phyloP scores from a whole-genome alignment of 2,113 vertebrate genomes.

The Ctenomys sociabilis region DNA sequence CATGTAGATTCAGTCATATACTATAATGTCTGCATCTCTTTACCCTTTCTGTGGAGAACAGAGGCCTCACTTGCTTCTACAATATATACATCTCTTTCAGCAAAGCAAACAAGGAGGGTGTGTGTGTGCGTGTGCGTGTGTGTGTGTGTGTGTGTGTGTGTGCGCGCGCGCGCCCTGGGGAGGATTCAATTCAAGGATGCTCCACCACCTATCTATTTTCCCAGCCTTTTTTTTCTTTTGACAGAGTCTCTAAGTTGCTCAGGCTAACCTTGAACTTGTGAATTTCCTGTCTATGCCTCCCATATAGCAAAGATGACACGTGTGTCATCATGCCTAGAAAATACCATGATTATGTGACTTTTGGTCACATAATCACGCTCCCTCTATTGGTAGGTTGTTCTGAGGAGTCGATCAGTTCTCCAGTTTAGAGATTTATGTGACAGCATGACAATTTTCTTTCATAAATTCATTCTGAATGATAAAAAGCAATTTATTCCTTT shows the following conservation, averaged over 20 bases:
- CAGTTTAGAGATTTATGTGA: neutral
- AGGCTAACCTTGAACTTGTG: neutral
- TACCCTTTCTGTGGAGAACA: neutral
- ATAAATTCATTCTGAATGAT: neutral
- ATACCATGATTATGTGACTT: neutral
- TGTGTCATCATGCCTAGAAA: neutral
- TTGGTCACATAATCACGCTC: too few relatives aligned
- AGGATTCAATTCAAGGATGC: neutral
- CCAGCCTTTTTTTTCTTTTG: neutral
- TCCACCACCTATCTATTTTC: neutral
- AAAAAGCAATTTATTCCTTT: neutral
- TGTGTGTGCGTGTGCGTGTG: neutral
- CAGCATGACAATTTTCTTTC: neutral
- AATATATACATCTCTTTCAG: neutral
- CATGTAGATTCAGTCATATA: neutral
- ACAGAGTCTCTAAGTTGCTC: neutral
- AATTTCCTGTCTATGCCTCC: neutral
- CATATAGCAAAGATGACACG: neutral
- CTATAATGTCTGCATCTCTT: neutral
- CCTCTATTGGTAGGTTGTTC: neutral
- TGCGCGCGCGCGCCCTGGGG: neutral
- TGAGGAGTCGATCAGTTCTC: neutral
- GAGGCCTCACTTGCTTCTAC: neutral
- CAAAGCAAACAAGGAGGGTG: neutral
- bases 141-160: neutral